Evolutionary conservation across 1,140 invertebrate species (phyloP).

Genomic region (Pomacea maculata): DNA sequence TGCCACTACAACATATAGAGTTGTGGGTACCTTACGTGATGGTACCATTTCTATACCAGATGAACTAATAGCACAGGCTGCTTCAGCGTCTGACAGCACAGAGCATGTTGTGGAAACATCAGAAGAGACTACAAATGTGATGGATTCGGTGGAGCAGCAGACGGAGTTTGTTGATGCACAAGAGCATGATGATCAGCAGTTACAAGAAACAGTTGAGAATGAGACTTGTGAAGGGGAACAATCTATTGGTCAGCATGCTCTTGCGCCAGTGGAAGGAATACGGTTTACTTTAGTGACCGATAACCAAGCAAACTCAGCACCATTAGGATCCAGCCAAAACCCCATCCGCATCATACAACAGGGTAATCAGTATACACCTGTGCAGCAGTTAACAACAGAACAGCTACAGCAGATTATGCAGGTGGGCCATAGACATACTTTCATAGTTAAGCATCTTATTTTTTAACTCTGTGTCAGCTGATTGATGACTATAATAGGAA

Average conservation of each 20-base stretch:
- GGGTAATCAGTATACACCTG: slow-evolving; percentile 70
- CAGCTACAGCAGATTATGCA: slow-evolving; percentile 74
- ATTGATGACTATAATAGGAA: too few relatives aligned
- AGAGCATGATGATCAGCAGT: slow-evolving; percentile 5
- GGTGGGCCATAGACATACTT: slow-evolving; percentile 46
- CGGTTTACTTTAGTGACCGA: slow-evolving; percentile 41
- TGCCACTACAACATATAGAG: slow-evolving; percentile 17
- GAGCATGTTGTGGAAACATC: slow-evolving; percentile 13
- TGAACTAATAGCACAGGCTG: slow-evolving; percentile 18
- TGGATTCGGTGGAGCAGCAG: slow-evolving; percentile 16
- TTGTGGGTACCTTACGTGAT: slow-evolving; percentile 17
- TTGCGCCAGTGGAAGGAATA: background rate
- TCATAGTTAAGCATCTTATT: too few relatives aligned
- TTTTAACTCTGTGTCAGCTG: too few relatives aligned
- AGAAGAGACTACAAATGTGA: background rate
- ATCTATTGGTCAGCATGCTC: background rate
- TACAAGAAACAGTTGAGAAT: background rate
- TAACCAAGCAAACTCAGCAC: slow-evolving; percentile 63
- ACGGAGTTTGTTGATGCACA: background rate
- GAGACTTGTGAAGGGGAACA: background rate
- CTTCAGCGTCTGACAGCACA: background rate
- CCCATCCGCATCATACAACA: slow-evolving; percentile 75
- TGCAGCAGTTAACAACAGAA: slow-evolving; percentile 70
- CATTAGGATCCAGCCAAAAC: slow-evolving; percentile 72
- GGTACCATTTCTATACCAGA: slow-evolving; percentile 20